phyloP scores from a whole-genome alignment of 2,888 invertebrate genomes.

The Diadromus collaris region DNA sequence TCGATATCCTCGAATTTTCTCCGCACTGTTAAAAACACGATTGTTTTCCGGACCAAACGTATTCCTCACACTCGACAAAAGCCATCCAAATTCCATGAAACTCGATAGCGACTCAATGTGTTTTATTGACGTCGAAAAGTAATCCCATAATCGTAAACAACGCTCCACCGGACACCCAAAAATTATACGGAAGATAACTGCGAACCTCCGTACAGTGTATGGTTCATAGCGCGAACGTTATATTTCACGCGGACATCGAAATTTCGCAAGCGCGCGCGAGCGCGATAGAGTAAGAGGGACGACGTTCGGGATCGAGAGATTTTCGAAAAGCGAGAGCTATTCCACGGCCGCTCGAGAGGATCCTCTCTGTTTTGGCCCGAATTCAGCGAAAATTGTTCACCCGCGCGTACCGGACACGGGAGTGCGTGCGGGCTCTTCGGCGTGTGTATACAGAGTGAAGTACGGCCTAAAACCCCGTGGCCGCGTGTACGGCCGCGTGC shows the following conservation, averaged over 20 bases:
- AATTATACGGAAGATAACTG: not conserved
- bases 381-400: slow-evolving; percentile 39
- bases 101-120: not conserved
- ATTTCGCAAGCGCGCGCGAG: not conserved
- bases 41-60: too few species aligned
- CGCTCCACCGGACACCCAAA: not conserved
- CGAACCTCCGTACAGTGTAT: not conserved
- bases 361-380: slow-evolving; percentile 13
- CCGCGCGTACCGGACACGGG: slow-evolving; percentile 3
- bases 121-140: not conserved
- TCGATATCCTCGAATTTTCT: too few species aligned
- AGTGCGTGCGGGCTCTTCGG: slow-evolving; percentile 10
- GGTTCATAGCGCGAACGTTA: not conserved
- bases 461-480: not conserved
- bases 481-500: not conserved
- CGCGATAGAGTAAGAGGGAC: not conserved
- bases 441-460: slow-evolving; percentile 11
- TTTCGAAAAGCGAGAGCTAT: slow-evolving; percentile 18
- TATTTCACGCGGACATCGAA: not conserved
- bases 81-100: not conserved
- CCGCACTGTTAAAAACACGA: too few species aligned
- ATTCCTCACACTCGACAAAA: too few species aligned
- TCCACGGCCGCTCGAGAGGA: slow-evolving; percentile 6
- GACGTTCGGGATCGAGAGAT: not conserved
- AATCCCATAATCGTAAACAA: not conserved